Percentiles rank a stretch among this genome's conserved stretches.
Evolutionary conservation across 2,888 invertebrate genomes (phyloP).

Genomic region (Drosophila mulleri): DNA sequence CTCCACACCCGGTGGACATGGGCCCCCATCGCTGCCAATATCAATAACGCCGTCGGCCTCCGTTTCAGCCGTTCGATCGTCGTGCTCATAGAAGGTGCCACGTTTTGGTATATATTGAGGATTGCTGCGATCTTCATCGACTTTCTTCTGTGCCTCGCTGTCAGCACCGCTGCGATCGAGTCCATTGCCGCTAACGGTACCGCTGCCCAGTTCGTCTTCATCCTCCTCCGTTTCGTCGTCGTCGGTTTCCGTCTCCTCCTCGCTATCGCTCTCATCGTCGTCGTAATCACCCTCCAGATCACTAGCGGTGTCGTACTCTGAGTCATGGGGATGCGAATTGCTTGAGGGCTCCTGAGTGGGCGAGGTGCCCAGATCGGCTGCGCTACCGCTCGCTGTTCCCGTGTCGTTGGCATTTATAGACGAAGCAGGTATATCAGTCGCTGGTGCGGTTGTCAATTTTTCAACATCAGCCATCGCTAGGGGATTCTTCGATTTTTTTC

Average conservation of each 20-base stretch:
- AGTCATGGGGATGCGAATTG: constrained; percentile 85
- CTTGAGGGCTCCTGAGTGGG: constrained; percentile 83
- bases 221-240: constrained; percentile 78
- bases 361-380: constrained; percentile 80
- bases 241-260: constrained; percentile 71
- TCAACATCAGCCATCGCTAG: constrained; percentile 84
- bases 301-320: constrained; percentile 85
- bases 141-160: constrained; percentile 89
- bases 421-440: constrained; percentile 73
- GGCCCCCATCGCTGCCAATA: constrained; percentile 46
- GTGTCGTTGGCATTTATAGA: constrained; percentile 57
- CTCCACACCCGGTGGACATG: constrained; percentile 30
- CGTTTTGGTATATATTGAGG: constrained; percentile 98
- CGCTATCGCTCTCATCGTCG: constrained; percentile 73
- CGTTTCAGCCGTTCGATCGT: constrained; percentile 93
- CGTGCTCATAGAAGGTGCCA: constrained; percentile 98
- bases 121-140: constrained; percentile 97
- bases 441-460: constrained; percentile 71
- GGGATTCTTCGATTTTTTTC: constrained; percentile 59
- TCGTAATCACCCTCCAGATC: constrained; percentile 84
- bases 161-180: constrained; percentile 86
- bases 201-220: constrained; percentile 76
- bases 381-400: constrained; percentile 47
- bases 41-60: constrained; percentile 60
- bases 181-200: constrained; percentile 88